A percentile compares a stretch with the other conserved stretches of the same genome.
These are phyloP conservation scores for Panagrolaimus sp. DNA, from an alignment of 1,140 invertebrate genomes.

Conservation along the genomic window DNA sequence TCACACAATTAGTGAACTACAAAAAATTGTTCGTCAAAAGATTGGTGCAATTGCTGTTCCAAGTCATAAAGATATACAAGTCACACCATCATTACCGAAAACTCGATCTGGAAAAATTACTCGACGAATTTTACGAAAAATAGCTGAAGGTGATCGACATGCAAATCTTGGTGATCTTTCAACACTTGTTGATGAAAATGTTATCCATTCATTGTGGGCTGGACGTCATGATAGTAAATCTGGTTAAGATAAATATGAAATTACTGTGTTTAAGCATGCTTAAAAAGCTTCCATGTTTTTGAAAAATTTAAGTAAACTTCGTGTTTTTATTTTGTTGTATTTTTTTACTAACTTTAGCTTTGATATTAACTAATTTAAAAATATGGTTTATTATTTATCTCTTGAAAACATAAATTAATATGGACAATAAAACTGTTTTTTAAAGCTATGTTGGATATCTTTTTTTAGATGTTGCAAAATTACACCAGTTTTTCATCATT, in stretches of 20 bases:
- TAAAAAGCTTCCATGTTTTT: slow-evolving; percentile 7
- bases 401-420: too few relatives aligned
- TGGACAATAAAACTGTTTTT: too few relatives aligned
- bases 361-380: too few relatives aligned
- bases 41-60: slow-evolving; percentile 94
- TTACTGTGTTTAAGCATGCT: not conserved
- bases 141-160: slow-evolving; percentile 74
- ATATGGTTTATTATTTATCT: too few relatives aligned
- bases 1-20: slow-evolving; percentile 41
- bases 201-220: slow-evolving; percentile 73
- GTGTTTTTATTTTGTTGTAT: too few relatives aligned
- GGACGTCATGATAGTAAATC: slow-evolving; percentile 11
- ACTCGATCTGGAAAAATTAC: slow-evolving; percentile 97
- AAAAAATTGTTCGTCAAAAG: slow-evolving; percentile 72
- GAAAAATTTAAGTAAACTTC: too few relatives aligned
- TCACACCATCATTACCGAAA: slow-evolving; percentile 85
- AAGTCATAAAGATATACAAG: slow-evolving; percentile 69
- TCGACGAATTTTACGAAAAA: slow-evolving; percentile 84
- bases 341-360: too few relatives aligned
- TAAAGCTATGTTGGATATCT: too few relatives aligned
- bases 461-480: too few relatives aligned
- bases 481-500: too few relatives aligned
- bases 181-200: slow-evolving; percentile 78
- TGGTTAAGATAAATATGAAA: not conserved
- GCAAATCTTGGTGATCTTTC: slow-evolving; percentile 82